A percentile compares a stretch with the other conserved stretches of the same genome.
Evolutionary conservation across 2,113 vertebrate species (phyloP).

Genomic region (Trematocara marginatum): DNA sequence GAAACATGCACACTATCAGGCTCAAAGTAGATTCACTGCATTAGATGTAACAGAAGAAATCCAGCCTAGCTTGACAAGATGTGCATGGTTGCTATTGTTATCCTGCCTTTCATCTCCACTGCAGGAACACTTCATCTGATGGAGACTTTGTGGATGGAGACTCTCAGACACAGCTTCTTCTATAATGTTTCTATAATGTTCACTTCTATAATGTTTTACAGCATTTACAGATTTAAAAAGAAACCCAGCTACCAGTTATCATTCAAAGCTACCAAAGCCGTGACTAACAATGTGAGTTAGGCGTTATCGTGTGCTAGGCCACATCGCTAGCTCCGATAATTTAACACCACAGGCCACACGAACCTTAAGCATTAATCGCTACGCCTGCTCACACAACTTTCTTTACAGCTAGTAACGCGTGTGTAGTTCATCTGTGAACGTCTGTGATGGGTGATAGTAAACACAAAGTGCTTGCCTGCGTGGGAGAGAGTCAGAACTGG

Average conservation of each 20-base stretch:
- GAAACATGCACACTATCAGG: not conserved
- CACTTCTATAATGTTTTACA: not conserved
- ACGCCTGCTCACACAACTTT: not conserved
- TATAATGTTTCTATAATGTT: not conserved
- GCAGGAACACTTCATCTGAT: not conserved
- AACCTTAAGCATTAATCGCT: not conserved
- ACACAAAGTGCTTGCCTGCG: constrained; percentile 45
- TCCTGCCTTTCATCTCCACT: not conserved
- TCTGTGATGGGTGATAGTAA: not conserved
- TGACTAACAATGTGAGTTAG: not conserved
- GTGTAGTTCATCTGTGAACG: not conserved
- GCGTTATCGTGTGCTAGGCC: constrained; percentile 23
- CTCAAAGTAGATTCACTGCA: not conserved
- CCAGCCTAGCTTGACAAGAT: not conserved
- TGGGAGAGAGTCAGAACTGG: constrained; percentile 24
- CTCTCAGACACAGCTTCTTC: too few species aligned
- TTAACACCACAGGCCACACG: not conserved
- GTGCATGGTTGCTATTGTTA: not conserved
- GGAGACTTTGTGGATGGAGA: not conserved
- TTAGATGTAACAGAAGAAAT: not conserved
- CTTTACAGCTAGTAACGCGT: not conserved
- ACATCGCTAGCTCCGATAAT: not conserved
- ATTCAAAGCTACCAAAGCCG: not conserved
- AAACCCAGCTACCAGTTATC: not conserved
- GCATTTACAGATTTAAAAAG: not conserved